These are phyloP conservation scores for Pseudopleuronectes americanus DNA, from an alignment of 2,797 vertebrate species.

Conservation along the genomic window DNA sequence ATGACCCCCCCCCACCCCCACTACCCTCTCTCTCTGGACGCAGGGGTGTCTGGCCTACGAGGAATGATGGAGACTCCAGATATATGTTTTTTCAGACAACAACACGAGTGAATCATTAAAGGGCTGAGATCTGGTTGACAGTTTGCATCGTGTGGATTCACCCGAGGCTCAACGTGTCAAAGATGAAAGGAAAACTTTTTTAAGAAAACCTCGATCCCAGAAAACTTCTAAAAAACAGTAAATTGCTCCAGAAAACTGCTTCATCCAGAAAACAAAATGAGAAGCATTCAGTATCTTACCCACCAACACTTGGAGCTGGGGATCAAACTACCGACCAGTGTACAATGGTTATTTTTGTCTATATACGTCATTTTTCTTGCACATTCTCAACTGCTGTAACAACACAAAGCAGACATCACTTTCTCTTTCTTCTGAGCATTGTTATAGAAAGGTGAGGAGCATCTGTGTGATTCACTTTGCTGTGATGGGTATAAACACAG, in stretches of 20 bases:
- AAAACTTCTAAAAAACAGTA: background rate
- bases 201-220: background rate
- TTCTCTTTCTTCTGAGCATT: slow-evolving; percentile 21
- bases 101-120: slow-evolving; percentile 39
- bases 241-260: background rate
- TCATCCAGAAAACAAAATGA: too few relatives aligned
- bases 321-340: too few relatives aligned
- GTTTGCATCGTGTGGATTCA: slow-evolving; percentile 23
- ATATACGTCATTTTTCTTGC: too few relatives aligned
- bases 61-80: slow-evolving; percentile 22
- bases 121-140: background rate
- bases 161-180: background rate
- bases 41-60: slow-evolving; percentile 14
- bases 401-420: slow-evolving; percentile 15
- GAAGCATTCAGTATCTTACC: too few relatives aligned
- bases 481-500: slow-evolving; percentile 37
- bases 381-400: background rate
- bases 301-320: too few relatives aligned
- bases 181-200: slow-evolving; percentile 42
- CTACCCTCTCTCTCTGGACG: slow-evolving; percentile 24
- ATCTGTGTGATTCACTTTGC: slow-evolving; percentile 24
- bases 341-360: too few relatives aligned
- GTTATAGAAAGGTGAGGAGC: slow-evolving; percentile 3
- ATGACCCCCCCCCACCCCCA: slow-evolving; percentile 24
- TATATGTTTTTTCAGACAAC: slow-evolving; percentile 13